Base-by-base conservation (phyloP, 2,888 invertebrate species). In the Serripes groenlandicus region DNA sequence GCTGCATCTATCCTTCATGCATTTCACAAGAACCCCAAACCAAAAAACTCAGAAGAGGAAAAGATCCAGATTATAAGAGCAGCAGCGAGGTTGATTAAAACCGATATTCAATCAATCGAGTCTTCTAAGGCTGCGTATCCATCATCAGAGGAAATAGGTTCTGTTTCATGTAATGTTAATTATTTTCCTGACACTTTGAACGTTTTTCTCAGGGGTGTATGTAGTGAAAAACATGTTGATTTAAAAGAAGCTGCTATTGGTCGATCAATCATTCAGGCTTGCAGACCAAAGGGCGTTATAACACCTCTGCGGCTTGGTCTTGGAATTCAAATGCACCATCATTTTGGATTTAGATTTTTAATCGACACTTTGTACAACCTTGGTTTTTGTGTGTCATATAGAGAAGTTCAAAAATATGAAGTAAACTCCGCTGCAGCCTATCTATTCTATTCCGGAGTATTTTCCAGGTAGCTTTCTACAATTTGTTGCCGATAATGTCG, bases 401-500 rank as follows among this genome's bases (percentile, higher is more conserved):
- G 28, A 18, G 86, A 90, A 70, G 69, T 89, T 9, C 78, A 80
- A 56, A 84, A 58, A 62, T 90, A 76, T 80, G 87, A 89, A 74
- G 26, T 54, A 42, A n/a, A n/a, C n/a, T 78, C 75, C 80, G 86
- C 89, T 49, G 88, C 88, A 21, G 77, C 75, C 11, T 28, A 58
- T 26, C 21, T 70, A 37, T 49, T 58, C 74, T 32, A 76, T 81
- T 73, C 74, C 70, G 9, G 78, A 71, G 21, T 62, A 71, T n/a
- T 32, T 49, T 23, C 56, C 37, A 23, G 70, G 68, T 15, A 52
- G 32, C 28, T 80, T 85, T 71, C 52, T 90, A 26, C 87, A 88
- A 69, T 88, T 75, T 77, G 85, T 80, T 23, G 90, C 90, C 18
- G 89, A 91, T 68, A 91, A 89, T 84, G 87, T 90, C 42, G 88